A percentile compares a stretch with the other conserved stretches of the same genome.
Conservation (phyloP, 1,140 invertebrate species). For the Drosophila novamexicana region DNA sequence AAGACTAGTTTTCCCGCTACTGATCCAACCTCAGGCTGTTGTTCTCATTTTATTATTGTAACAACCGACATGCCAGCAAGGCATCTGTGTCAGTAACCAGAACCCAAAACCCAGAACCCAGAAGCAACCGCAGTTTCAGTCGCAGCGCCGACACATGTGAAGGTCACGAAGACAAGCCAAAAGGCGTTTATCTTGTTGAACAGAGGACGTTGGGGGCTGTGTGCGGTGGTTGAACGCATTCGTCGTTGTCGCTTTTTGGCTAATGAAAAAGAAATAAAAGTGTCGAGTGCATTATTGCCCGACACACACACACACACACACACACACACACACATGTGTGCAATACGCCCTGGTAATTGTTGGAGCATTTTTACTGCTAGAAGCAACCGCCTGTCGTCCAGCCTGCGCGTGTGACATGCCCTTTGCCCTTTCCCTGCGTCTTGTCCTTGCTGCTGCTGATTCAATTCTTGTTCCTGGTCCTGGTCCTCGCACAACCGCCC, state of each 20-base stretch:
- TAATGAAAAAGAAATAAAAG: slow-evolving; percentile 84
- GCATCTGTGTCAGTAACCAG: not conserved
- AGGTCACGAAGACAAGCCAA: slow-evolving; percentile 49
- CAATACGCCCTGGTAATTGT: slow-evolving; percentile 78
- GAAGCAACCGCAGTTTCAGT: not conserved
- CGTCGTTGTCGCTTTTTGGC: slow-evolving; percentile 66
- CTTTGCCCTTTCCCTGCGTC: slow-evolving; percentile 1
- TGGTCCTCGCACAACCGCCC: slow-evolving; percentile 12
- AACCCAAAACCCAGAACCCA: no score
- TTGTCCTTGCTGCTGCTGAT: not conserved
- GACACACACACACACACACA: slow-evolving; percentile 19
- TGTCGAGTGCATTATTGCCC: slow-evolving; percentile 84
- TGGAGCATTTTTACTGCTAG: slow-evolving; percentile 70
- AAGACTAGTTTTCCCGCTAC: not conserved
- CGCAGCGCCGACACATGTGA: slow-evolving; percentile 35
- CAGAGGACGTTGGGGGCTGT: not conserved
- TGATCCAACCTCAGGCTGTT: not conserved
- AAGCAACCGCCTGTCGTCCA: slow-evolving; percentile 26
- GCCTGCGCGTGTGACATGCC: slow-evolving; percentile 57
- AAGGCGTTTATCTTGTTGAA: slow-evolving; percentile 26
- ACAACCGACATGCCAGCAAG: no score
- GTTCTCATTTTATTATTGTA: not conserved
- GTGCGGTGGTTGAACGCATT: slow-evolving; percentile 30
- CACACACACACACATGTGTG: slow-evolving; percentile 15
- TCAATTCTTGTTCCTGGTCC: slow-evolving; percentile 3